Base-by-base conservation (phyloP, 1,140 invertebrate genomes). In the Orchestia grillus region DNA sequence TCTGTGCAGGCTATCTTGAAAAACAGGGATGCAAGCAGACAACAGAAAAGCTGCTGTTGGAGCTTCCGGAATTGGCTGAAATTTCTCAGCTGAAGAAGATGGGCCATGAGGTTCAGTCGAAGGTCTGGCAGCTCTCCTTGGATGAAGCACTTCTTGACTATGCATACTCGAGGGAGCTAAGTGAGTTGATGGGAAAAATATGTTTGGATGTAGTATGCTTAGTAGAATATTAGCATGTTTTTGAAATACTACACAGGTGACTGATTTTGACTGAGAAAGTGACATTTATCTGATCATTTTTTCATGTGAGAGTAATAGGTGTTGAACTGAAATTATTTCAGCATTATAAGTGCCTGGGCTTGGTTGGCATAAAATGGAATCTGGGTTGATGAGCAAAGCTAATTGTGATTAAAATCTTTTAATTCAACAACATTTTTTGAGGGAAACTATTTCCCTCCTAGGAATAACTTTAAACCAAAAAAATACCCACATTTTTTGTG, bases 61-160 rank as follows among this genome's bases (percentile, higher is more conserved):
- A 94, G 44, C 92, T 94, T 40, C 92, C 92, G 8, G 92, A 94
- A 40, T 40, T 94, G 4, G 11, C 43, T n/a, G 92, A 94, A 45
- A 44, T 94, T 44, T 42, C 8, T 44, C 4, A 94, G 43, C 92
- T 94, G 19, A 94, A 44, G 44, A 44, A 94, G 92, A 4, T 19
- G 43, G 44, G 44, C 40, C 36, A 44, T 15, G 23, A 45, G 44
- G 92, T 94, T 11, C 92, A 45, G 44, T 42, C 43, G 16, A 94
- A 44, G 40, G 92, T 94, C 43, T 94, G 92, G 92, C 92, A 94
- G 36, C 92, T 94, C 44, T 44, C 92, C 3, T 47, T 94, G 36
- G 6, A 23, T 19, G 92, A 94, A 44, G 92, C 92, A 28, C 92
- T 94, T 45, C 92, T 94, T 44, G 92, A 94, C 40, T 94, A 94